These are phyloP conservation scores for Grapholita molesta DNA, from an alignment of 1,140 invertebrate genomes.

Conservation along the genomic window DNA sequence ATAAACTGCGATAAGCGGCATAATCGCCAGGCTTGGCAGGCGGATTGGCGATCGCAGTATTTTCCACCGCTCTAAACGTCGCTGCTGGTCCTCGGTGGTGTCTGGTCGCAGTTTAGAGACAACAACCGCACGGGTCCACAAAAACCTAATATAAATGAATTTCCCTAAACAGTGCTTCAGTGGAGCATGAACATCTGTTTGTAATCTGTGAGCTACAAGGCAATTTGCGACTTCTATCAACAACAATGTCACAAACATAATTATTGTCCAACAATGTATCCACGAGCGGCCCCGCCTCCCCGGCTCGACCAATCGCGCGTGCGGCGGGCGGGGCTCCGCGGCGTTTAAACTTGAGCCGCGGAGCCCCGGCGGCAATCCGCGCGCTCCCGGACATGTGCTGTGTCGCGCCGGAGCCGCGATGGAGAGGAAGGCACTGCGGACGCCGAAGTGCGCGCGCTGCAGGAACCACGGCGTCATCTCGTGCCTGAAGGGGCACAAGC, in stretches of 20 bases:
- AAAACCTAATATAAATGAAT: too few relatives aligned
- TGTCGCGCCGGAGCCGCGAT: too few relatives aligned
- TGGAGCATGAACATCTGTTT: too few relatives aligned
- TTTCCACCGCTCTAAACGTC: too few relatives aligned
- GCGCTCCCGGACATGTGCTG: neutral
- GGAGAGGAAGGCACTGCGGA: conserved; percentile 77
- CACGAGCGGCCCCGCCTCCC: conserved; percentile 35
- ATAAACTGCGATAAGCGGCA: too few relatives aligned
- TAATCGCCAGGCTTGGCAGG: too few relatives aligned
- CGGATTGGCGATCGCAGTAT: too few relatives aligned
- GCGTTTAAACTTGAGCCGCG: conserved; percentile 48
- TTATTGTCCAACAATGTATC: conserved; percentile 20
- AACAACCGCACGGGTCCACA: too few relatives aligned
- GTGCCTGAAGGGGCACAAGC: conserved; percentile 92
- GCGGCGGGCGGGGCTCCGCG: conserved; percentile 43
- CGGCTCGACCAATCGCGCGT: conserved; percentile 39
- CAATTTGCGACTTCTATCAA: neutral
- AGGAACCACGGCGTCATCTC: conserved; percentile 94
- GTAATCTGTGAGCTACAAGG: neutral
- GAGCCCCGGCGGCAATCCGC: conserved; percentile 55
- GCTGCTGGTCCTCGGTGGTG: too few relatives aligned
- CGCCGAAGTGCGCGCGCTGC: conserved; percentile 93
- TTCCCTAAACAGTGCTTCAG: too few relatives aligned
- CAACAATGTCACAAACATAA: neutral
- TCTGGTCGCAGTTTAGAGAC: too few relatives aligned